Evolutionary conservation across 1,140 invertebrate genomes (phyloP), one percentile per base, ranked within the genome.

Genomic region (Apis dorsata): DNA sequence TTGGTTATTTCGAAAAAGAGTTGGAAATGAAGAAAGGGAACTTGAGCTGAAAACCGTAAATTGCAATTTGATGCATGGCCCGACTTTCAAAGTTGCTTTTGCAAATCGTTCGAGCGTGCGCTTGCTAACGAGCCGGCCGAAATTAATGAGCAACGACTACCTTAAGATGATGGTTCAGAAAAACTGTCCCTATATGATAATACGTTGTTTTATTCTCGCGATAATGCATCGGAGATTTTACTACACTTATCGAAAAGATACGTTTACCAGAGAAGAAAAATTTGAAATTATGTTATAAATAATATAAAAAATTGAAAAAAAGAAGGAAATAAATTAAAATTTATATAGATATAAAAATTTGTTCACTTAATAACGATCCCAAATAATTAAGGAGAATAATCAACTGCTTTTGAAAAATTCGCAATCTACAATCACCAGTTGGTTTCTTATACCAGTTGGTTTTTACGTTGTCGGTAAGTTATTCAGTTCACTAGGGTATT

Each of bases 401-500:
- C 9, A 10, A 10, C n/a, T 3, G 11, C 21, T 15, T 19, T 21
- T 19, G 53, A 13, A 55, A 28, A 71, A 12, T 11, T 44, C 34
- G 34, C 5, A 44, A 44, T 44, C 34, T 44, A 44, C 34, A 44
- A 44, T 44, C 78, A 9, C 49, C n/a, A 24, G 34, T 12, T 34
- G 15, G 4, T 2, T 75, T 51, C 28, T 49, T 24, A 10, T 24
- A 13, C 28, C 28, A 28, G 28, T 28, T 44, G 34, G 34, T 62
- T 15, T 55, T 71, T 57, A 60, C 49, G 21, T 68, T 28, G 79
- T 59, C 79, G 21, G 75, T 57, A 55, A 78, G 49, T 55, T 78
- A 83, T 83, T 78, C 66, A 13, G 81, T 83, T 83, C 81, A 83
- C 24, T 79, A 57, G 81, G 49, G 66, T 83, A 78, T 83, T 83